Evolutionary conservation across 2,888 invertebrate genomes (phyloP), one percentile per base, ranked within the genome.

Genomic region (Eurytoma adleriae): DNA sequence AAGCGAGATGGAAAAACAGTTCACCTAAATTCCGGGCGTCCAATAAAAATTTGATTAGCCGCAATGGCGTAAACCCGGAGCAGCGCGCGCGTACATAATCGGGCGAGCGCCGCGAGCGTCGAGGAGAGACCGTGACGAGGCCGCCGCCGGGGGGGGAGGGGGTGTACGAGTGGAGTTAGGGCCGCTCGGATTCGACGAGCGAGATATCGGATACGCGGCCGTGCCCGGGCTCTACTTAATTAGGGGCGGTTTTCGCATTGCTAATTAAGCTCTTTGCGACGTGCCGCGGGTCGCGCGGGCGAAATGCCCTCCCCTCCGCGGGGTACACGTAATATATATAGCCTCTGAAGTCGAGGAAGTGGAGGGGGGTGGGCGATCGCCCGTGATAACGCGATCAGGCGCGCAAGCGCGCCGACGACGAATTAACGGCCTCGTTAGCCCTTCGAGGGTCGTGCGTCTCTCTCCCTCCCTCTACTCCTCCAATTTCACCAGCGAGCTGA

Each of bases 351-450:
- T 3, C 3, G 59, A 18, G 24, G 13, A 14, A 20, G 59, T 10
- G 59, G 24, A 24, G 10, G 57, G 10, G 24, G 2, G 59, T 7
- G 16, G n/a, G 68, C 69, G 69, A 69, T 56, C 30, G 30, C 18
- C 56, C 56, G n/a, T 69, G 30, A 56, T 56, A 69, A 69, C 30
- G 69, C 56, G 56, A 69, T 69, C 69, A 56, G 69, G 56, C 56
- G 56, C 27, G 56, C 54, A 40, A 40, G 40, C 40, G n/a, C 56
- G 54, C 30, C n/a, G 56, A 64, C 30, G 14, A 27, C 66, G 50
- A 69, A 69, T 69, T 69, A 69, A 56, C 69, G 40, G 56, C 56
- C 69, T 69, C 69, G 56, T 69, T 69, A 64, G n/a, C n/a, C 40
- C 64, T 40, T 40, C 40, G 40, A 0, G 40, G 40, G 0, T 40